Evolutionary conservation across 2,797 vertebrate genomes (phyloP).

Genomic region (Ictinia mississippiensis): DNA sequence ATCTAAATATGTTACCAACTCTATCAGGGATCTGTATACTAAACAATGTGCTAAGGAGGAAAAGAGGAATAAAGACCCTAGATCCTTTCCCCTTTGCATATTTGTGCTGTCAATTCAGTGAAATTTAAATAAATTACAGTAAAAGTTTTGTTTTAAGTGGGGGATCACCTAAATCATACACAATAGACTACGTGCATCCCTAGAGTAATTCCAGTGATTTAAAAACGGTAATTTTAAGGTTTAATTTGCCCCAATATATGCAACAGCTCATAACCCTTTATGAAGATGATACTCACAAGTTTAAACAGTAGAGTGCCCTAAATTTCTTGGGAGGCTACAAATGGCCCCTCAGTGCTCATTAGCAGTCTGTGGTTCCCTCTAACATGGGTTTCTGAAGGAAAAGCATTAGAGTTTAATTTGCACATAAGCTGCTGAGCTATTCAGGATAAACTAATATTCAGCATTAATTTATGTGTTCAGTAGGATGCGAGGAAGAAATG

Average conservation of each 20-base stretch:
- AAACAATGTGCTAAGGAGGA: background rate
- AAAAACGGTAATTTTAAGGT: background rate
- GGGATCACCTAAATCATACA: background rate
- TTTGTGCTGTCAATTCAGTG: background rate
- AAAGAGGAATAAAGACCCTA: background rate
- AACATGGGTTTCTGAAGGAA: background rate
- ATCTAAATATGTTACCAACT: background rate
- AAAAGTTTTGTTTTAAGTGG: background rate
- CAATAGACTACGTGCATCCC: background rate
- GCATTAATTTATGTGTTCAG: background rate
- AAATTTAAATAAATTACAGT: background rate
- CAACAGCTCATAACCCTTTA: slow-evolving; percentile 15
- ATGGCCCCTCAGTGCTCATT: background rate
- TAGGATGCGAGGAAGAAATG: background rate
- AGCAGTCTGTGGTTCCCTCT: background rate
- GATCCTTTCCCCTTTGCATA: background rate
- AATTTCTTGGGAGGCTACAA: background rate
- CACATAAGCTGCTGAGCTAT: background rate
- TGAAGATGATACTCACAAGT: background rate
- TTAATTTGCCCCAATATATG: background rate
- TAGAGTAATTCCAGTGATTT: background rate
- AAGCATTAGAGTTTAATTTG: background rate
- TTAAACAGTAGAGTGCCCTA: background rate
- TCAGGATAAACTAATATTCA: background rate
- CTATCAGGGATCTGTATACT: background rate